Evolutionary conservation across 2,888 invertebrate species (phyloP).

Genomic region (Euplexia lucipara): DNA sequence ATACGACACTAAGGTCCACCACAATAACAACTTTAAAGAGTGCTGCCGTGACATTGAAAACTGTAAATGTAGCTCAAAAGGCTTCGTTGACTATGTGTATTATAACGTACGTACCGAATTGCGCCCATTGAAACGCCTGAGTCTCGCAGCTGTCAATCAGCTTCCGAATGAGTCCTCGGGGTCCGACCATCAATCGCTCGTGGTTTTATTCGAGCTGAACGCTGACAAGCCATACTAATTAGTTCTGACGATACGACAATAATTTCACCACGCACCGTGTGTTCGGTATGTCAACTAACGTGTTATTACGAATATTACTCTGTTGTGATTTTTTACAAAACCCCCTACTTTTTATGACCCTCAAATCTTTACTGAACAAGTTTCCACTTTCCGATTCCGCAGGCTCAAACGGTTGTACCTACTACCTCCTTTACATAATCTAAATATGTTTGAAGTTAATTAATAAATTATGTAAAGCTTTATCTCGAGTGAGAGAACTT

Average conservation of each 20-base stretch:
- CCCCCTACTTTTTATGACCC: neutral
- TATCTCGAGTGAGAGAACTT: neutral
- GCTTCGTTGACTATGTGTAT: constrained; percentile 14
- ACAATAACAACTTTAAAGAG: neutral
- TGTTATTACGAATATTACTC: neutral
- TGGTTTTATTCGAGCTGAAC: constrained; percentile 23
- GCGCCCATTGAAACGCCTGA: constrained; percentile 15
- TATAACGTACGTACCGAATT: constrained; percentile 8
- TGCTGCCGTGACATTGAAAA: neutral
- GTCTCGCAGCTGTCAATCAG: neutral
- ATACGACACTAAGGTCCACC: constrained; percentile 2
- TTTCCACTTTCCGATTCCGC: neutral
- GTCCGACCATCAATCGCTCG: constrained; percentile 30
- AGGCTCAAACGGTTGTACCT: neutral
- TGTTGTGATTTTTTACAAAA: neutral
- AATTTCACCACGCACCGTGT: neutral
- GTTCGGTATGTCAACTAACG: too few species aligned
- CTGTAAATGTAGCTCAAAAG: neutral
- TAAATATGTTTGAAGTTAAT: neutral
- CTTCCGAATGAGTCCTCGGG: constrained; percentile 12
- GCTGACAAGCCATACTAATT: constrained; percentile 24
- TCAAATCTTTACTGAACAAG: neutral
- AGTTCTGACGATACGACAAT: neutral
- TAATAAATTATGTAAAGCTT: neutral
- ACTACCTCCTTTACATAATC: too few species aligned